Base-by-base conservation (phyloP, 23 tunicate genomes). In the Oikopleura dioica region DNA sequence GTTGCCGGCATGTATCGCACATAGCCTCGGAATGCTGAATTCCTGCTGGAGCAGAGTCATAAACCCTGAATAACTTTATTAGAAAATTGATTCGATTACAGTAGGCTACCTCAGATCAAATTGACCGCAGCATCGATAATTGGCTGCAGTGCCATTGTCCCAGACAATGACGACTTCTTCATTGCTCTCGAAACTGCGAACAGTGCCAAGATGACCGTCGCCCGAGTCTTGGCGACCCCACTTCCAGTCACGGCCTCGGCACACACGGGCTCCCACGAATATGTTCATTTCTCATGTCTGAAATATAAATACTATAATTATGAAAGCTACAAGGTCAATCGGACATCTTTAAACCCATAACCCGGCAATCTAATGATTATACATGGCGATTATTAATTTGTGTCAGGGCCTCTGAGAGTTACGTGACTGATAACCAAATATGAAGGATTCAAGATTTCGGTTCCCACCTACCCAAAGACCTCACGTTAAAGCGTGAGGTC, bases 151-250 rank as follows among this genome's bases (percentile, higher is more conserved):
- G 28, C 99, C 99, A 86, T 86, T 94, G 59, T 94, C 99, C 99
- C 99, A 94, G 1, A 94, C 99, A 78, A 94, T 81, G 26, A 94
- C 95, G n/a, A 94, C 99, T 81, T 94, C 99, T 81, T 94, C 99
- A 37, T 75, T 59, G 77, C 95, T 83, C 79, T 94, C 99, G 75
- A 94, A 94, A 68, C 88, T 81, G 51, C 99, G 63, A 5, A 94
- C 99, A n/a, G 99, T 94, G 1, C 99, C 99, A 68, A 86, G 84
- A 83, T 94, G 99, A 51, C 99, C 99, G 59, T 94, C 99, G 4
- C 99, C 99, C 4, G 88, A 87, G 76, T 94, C 99, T 88, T 92
- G 99, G 0, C 99, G 58, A 1, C 99, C 99, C 99, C 99, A 92
- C 79, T 92, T 92, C 99, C 99, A 92, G 69, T 92, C 99, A 12